A percentile compares a stretch with the other conserved stretches of the same genome.
Evolutionary conservation across 2,888 invertebrate genomes (phyloP).

Genomic region (Glyphotaelius pellucidus): DNA sequence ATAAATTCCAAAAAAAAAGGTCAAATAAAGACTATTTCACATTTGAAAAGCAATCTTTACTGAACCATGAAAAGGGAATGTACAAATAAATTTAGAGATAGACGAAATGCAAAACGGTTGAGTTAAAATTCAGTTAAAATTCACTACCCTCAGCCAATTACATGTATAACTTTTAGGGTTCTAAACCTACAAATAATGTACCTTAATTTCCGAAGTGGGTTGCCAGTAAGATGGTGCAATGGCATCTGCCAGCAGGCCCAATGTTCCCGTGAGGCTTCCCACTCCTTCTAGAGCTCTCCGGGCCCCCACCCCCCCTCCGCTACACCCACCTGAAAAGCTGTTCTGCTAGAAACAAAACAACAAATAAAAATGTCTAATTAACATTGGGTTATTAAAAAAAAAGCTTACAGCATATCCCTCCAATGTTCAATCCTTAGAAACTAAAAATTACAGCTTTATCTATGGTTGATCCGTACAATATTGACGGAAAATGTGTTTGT

Average conservation of each 20-base stretch:
- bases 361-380: not conserved
- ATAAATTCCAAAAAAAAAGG: no score
- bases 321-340: constrained; percentile 74
- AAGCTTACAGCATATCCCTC: not conserved
- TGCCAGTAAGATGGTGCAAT: constrained; percentile 89
- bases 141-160: no score
- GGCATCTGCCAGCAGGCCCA: constrained; percentile 84
- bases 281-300: constrained; percentile 79
- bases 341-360: constrained; percentile 77
- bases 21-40: no score
- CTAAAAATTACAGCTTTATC: not conserved
- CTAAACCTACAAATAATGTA: constrained; percentile 67
- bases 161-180: no score
- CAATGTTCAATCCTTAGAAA: no score
- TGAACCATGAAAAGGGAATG: no score
- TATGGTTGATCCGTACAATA: not conserved
- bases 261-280: constrained; percentile 77
- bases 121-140: no score
- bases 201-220: constrained; percentile 85
- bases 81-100: no score
- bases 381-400: not conserved
- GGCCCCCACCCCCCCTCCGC: constrained; percentile 76
- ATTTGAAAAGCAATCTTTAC: no score
- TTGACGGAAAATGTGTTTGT: not conserved
- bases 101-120: no score